Evolutionary conservation across 2,797 vertebrate genomes (phyloP).

Genomic region (Catharus ustulatus): DNA sequence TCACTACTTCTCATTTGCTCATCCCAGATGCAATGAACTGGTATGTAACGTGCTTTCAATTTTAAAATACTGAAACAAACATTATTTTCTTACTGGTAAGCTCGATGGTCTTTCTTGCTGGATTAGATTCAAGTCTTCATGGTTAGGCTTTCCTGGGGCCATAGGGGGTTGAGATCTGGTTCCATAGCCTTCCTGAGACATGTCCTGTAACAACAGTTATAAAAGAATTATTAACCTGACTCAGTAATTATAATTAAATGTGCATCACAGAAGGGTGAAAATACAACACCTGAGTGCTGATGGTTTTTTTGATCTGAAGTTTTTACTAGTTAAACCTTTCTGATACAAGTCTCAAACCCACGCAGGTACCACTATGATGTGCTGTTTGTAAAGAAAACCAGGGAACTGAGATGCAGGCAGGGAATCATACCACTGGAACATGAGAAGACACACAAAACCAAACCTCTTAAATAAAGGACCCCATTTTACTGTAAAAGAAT

Average conservation of each 20-base stretch:
- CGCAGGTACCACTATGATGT: neutral
- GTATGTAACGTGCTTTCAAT: neutral
- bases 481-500: neutral
- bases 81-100: conserved; percentile 87
- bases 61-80: conserved; percentile 33
- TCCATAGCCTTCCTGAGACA: conserved; percentile 90
- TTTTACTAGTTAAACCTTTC: neutral
- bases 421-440: neutral
- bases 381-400: neutral
- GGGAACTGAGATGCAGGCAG: neutral
- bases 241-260: neutral
- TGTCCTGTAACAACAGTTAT: conserved; percentile 79
- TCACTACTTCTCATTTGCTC: neutral
- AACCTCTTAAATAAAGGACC: neutral
- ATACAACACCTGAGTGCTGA: neutral
- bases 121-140: conserved; percentile 89
- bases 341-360: neutral
- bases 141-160: conserved; percentile 89
- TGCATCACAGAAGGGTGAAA: neutral
- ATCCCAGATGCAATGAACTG: neutral
- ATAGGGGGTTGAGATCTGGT: conserved; percentile 86
- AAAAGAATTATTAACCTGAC: conserved; percentile 17
- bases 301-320: neutral
- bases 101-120: conserved; percentile 90
- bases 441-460: neutral